A percentile compares a stretch with the other conserved stretches of the same genome.
Evolutionary conservation across 1,140 invertebrate species (phyloP).

Genomic region (Palaemon carinicauda): DNA sequence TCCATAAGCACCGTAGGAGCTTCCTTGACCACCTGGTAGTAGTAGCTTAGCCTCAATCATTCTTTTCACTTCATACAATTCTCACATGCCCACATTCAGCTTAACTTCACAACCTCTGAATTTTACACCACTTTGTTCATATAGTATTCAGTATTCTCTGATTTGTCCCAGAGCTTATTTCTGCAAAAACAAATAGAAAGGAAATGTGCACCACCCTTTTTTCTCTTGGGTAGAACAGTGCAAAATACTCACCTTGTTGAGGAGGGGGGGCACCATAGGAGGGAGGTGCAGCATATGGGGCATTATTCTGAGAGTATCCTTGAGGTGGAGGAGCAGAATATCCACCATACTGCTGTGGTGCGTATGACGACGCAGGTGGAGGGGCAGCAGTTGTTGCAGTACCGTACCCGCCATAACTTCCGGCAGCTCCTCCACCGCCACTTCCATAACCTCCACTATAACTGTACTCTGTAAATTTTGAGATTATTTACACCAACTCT

Average conservation of each 20-base stretch:
- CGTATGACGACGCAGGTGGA: conserved; percentile 44
- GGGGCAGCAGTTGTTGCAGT: conserved; percentile 45
- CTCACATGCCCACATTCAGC: neutral
- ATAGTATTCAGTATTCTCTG: neutral
- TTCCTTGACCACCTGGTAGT: conserved; percentile 44
- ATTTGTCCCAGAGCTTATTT: neutral
- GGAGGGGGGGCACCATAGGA: conserved; percentile 48
- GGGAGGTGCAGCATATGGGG: conserved; percentile 48
- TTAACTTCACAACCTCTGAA: neutral
- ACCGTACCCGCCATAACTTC: conserved; percentile 49
- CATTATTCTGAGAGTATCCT: conserved; percentile 49
- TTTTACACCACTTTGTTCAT: neutral
- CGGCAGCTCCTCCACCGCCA: conserved; percentile 21
- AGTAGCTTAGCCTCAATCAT: conserved; percentile 49
- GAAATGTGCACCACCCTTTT: neutral
- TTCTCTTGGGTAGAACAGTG: neutral
- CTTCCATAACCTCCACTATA: conserved; percentile 49
- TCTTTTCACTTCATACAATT: neutral
- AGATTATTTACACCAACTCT: neutral
- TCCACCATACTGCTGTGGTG: conserved; percentile 53
- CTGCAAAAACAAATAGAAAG: neutral
- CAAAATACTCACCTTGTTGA: conserved; percentile 16
- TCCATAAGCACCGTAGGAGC: conserved; percentile 51
- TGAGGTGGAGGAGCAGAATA: conserved; percentile 57
- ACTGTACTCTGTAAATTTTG: conserved; percentile 29